phyloP scores from a whole-genome alignment of 1,140 invertebrate species.

The Mamestra configurata region DNA sequence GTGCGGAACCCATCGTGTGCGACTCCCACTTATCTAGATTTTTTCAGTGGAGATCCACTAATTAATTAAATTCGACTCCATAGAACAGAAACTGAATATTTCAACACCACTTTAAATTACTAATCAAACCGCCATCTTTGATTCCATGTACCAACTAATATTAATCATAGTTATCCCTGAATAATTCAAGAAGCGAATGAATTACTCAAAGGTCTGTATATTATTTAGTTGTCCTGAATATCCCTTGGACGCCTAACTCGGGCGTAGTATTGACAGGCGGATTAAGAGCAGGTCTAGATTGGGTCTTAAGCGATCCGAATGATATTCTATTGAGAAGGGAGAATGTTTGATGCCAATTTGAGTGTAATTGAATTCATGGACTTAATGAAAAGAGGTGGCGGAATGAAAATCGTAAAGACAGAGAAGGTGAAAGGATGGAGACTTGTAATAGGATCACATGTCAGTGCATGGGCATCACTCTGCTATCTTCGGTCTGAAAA shows the following conservation, averaged over 20 bases:
- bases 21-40: too few relatives aligned
- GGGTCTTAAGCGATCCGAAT: background rate
- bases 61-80: background rate
- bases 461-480: too few relatives aligned
- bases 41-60: background rate
- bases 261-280: conserved; percentile 1
- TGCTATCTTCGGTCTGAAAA: too few relatives aligned
- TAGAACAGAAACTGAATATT: too few relatives aligned
- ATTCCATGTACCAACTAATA: background rate
- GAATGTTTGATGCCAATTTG: conserved; percentile 20
- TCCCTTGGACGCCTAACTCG: background rate
- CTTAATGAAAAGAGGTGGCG: background rate
- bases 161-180: background rate
- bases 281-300: conserved; percentile 20
- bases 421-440: too few relatives aligned
- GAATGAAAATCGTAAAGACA: too few relatives aligned
- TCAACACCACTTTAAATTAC: background rate
- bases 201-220: conserved; percentile 6
- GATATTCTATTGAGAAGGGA: conserved; percentile 1
- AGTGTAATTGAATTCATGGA: conserved; percentile 17
- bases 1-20: too few relatives aligned
- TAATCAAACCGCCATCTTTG: background rate
- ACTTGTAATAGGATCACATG: too few relatives aligned
- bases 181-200: conserved; percentile 6
- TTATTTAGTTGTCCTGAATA: conserved; percentile 30